phyloP scores from a whole-genome alignment of 1,140 invertebrate species.

The Drosophila saltans region DNA sequence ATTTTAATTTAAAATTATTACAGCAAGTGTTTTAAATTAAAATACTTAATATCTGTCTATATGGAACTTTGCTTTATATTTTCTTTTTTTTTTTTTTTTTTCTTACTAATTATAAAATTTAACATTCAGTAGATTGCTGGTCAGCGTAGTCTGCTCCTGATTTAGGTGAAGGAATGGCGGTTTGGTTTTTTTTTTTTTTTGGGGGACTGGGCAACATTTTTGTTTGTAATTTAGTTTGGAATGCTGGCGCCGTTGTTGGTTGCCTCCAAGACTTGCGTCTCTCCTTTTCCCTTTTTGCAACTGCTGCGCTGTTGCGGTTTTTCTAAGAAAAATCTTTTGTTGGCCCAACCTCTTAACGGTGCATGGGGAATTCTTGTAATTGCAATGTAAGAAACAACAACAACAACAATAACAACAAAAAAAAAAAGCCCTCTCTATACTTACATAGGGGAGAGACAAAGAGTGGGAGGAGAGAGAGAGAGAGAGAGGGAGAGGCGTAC shows the following conservation, averaged over 20 bases:
- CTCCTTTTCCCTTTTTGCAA: background rate
- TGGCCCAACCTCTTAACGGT: constrained; percentile 51
- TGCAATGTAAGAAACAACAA: constrained; percentile 1
- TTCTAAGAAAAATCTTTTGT: constrained; percentile 73
- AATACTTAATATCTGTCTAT: too few relatives aligned
- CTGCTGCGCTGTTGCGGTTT: constrained; percentile 41
- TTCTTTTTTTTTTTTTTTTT: too few relatives aligned
- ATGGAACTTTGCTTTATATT: too few relatives aligned
- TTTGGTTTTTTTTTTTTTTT: too few relatives aligned
- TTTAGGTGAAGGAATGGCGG: background rate
- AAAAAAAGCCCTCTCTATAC: too few relatives aligned
- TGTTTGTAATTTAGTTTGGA: constrained; percentile 79
- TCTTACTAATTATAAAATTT: too few relatives aligned
- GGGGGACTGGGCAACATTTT: constrained; percentile 65
- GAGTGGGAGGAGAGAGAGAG: background rate
- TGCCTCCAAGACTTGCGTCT: constrained; percentile 3
- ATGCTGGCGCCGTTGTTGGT: constrained; percentile 50
- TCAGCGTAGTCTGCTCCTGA: background rate
- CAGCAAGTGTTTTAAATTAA: too few relatives aligned
- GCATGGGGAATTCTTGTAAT: constrained; percentile 31
- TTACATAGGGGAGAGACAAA: background rate
- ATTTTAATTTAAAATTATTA: too few relatives aligned
- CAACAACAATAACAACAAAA: too few relatives aligned
- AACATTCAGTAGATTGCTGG: too few relatives aligned
- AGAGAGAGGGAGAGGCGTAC: background rate